Evolutionary conservation across 2,888 invertebrate species (phyloP).

Genomic region (Prenolepis imparis): DNA sequence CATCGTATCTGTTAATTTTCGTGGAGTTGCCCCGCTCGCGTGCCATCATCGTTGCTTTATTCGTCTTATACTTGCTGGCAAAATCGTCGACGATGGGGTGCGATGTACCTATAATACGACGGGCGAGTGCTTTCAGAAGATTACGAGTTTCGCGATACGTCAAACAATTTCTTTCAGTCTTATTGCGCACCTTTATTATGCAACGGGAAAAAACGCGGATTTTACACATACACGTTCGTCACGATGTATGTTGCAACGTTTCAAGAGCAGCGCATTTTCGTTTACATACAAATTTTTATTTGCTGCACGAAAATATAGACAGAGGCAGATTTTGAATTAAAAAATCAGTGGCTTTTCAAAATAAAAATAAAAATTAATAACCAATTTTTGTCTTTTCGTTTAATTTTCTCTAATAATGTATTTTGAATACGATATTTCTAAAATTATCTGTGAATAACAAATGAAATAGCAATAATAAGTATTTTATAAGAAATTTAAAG

Average conservation of each 20-base stretch:
- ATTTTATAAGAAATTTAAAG: slow-evolving; percentile 3
- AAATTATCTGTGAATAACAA: no score
- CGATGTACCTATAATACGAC: slow-evolving; percentile 15
- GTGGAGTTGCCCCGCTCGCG: not conserved
- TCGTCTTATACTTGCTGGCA: slow-evolving; percentile 2
- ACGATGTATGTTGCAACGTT: not conserved
- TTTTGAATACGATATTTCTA: not conserved
- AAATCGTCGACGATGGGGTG: slow-evolving; percentile 3
- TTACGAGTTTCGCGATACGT: slow-evolving; percentile 19
- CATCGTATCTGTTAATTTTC: slow-evolving; percentile 14
- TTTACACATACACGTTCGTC: not conserved
- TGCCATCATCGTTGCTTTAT: slow-evolving; percentile 12
- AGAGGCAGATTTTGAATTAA: not conserved
- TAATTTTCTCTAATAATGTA: not conserved
- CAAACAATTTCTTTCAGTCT: slow-evolving; percentile 5
- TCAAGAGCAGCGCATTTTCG: not conserved
- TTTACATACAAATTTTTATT: slow-evolving; percentile 7
- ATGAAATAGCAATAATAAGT: not conserved
- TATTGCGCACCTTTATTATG: slow-evolving; percentile 11
- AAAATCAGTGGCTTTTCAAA: not conserved
- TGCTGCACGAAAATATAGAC: not conserved
- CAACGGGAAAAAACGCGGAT: slow-evolving; percentile 3
- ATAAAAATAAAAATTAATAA: not conserved
- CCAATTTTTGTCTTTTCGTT: not conserved
- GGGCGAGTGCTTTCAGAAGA: slow-evolving; percentile 28